A percentile compares a stretch with the other conserved stretches of the same genome.
Conservation (phyloP, 2,113 vertebrate genomes). For the Opisthocomus hoazin region DNA sequence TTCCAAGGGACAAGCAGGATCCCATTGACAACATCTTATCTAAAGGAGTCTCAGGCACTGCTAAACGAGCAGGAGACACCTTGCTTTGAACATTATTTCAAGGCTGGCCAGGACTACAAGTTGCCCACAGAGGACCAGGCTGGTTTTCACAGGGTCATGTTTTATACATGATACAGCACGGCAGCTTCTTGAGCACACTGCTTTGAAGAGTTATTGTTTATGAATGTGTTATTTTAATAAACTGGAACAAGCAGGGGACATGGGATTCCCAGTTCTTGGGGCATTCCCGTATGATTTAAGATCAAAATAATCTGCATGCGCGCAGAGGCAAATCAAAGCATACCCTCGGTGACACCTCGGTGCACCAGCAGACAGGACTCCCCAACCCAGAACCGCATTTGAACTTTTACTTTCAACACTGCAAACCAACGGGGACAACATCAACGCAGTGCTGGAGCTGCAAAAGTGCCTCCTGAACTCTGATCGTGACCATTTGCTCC, state of each 20-base stretch:
- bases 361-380: neutral
- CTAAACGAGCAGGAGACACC: neutral
- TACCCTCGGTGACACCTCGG: neutral
- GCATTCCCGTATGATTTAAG: neutral
- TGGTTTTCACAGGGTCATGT: neutral
- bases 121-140: neutral
- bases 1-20: neutral
- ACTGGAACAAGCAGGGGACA: neutral
- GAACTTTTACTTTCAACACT: neutral
- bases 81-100: neutral
- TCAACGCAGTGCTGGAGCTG: neutral
- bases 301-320: neutral
- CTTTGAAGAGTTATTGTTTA: conserved; percentile 8
- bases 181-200: neutral
- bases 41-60: neutral
- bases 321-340: neutral
- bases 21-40: neutral
- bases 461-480: neutral
- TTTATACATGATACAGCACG: neutral
- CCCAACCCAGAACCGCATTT: neutral
- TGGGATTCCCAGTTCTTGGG: neutral
- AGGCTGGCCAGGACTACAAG: neutral
- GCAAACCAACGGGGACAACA: neutral
- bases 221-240: neutral
- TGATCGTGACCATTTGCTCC: neutral